Percentiles rank a stretch among this genome's conserved stretches.
These are phyloP conservation scores for Pygmarrhopalites habei DNA, from an alignment of 1,140 invertebrate genomes.

Conservation along the genomic window DNA sequence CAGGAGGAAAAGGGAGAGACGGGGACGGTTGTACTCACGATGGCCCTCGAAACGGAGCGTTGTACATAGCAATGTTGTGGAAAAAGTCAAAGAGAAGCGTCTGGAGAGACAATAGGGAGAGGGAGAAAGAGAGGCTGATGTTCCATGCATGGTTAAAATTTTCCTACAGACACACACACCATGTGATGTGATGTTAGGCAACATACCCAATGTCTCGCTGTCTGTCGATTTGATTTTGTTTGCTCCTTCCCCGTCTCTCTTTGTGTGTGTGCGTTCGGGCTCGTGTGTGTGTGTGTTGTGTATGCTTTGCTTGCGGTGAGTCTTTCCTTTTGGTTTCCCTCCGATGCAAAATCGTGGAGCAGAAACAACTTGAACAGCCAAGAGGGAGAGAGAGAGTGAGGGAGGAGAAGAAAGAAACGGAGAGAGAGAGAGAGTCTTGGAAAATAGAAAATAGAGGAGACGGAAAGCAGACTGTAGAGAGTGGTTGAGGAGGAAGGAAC, in stretches of 20 bases:
- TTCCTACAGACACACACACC: neutral
- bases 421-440: no score
- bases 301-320: neutral
- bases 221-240: conserved; percentile 7
- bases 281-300: neutral
- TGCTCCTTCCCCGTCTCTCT: no score
- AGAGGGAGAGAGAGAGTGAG: no score
- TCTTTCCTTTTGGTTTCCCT: no score
- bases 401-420: no score
- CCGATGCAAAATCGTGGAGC: no score
- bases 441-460: no score
- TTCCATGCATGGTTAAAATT: neutral
- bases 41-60: no score
- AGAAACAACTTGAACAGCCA: no score
- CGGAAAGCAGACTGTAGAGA: neutral
- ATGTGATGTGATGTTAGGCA: neutral
- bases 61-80: neutral
- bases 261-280: no score
- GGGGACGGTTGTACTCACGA: no score
- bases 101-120: neutral
- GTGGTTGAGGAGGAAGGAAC: neutral
- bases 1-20: no score
- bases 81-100: neutral
- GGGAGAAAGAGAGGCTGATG: neutral
- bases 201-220: neutral